Base-by-base conservation (phyloP, 2,888 invertebrate species). In the Cordylochernes scorpioides region DNA sequence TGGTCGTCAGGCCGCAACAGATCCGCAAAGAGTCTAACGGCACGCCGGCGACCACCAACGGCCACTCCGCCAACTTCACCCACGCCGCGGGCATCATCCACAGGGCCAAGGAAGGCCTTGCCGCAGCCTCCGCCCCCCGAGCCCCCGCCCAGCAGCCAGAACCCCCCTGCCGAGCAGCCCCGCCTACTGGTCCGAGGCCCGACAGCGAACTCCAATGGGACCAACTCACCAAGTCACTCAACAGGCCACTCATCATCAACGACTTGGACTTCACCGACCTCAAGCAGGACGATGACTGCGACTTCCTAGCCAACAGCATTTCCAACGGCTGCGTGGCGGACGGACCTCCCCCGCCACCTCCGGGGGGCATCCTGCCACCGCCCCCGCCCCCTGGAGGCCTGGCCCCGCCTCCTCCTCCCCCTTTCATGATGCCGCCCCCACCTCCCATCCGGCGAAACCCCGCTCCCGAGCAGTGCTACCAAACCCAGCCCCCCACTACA, bases 261-360 rank as follows among this genome's bases (percentile, higher is more conserved):
- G 91, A 94, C 55, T 62, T 94, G 47, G 94, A 97, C 54, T 97
- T 97, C 54, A 82, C 84, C 6, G 94, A 94, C 54, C 61, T 97
- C 31, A 67, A 65, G 30, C 67, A 68, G 17, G 78, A 77, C 30
- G 86, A 91, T 42, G 91, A 91, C 49, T 65, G 68, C 31, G 77
- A 78, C 15, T 21, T 38, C 9, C 10, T 38, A 30, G 8, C 25
- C 25, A 25, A 9, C 2, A n/a, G n/a, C 7, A n/a, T 25, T 8
- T 25, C 9, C 15, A 13, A 24, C 7, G 15, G 24, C n/a, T 12
- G 8, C 24, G 0, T 75, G 77, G 1, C 77, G 74, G n/a, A n/a
- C n/a, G n/a, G n/a, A 0, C 63, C 28, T 6, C 28, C 28, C 7
- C 28, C 28, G 5, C 28, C 28, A 5, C 13, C 12, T 7, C 9